Conservation (phyloP, 2,888 invertebrate genomes). For the Lobophora halterata region DNA sequence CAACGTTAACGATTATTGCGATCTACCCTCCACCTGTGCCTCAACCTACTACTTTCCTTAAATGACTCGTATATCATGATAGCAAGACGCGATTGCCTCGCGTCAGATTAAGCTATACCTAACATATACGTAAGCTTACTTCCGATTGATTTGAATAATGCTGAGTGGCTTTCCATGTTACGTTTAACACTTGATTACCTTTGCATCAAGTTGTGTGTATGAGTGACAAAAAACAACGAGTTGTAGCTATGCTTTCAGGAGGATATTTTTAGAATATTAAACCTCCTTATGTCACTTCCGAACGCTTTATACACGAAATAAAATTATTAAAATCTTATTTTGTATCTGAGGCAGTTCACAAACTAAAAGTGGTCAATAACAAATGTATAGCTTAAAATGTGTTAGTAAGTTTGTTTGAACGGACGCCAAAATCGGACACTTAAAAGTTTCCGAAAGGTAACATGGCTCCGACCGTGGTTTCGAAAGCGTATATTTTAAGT, state of each 20-base stretch:
- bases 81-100: conserved; percentile 31
- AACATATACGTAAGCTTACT: conserved; percentile 8
- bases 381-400: conserved; percentile 19
- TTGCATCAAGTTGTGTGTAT: conserved; percentile 8
- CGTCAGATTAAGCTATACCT: conserved; percentile 1
- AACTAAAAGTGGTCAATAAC: conserved; percentile 22
- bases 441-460: conserved; percentile 29
- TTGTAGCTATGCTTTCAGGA: too few species aligned
- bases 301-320: too few species aligned
- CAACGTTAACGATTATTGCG: conserved; percentile 68
- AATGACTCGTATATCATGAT: conserved; percentile 58
- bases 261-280: too few species aligned
- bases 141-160: conserved; percentile 21
- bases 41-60: conserved; percentile 55
- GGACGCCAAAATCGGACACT: conserved; percentile 27
- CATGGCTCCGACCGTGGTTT: conserved; percentile 31
- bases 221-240: too few species aligned
- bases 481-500: conserved; percentile 43
- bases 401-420: conserved; percentile 28
- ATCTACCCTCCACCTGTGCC: conserved; percentile 41
- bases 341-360: conserved; percentile 10
- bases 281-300: too few species aligned
- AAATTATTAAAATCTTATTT: conserved; percentile 5
- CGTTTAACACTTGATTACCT: conserved; percentile 18
- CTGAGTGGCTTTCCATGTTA: conserved; percentile 20